These are phyloP conservation scores for Cataglyphis altisquamis DNA, from an alignment of 2,888 invertebrate genomes.

Conservation along the genomic window DNA sequence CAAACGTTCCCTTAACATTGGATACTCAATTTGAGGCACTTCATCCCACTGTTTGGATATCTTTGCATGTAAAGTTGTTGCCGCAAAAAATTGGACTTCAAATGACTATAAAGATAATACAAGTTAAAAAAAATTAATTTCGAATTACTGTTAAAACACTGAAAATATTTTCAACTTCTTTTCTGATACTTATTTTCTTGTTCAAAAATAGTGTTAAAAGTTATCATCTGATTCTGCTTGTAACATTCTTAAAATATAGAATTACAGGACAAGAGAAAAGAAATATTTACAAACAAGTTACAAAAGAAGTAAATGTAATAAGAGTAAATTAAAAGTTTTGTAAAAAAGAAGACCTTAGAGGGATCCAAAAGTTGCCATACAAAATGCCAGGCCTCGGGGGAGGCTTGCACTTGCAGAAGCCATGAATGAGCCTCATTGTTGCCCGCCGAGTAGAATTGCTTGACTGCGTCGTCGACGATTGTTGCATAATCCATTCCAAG, in stretches of 20 bases:
- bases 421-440: slow-evolving; percentile 94
- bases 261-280: background rate
- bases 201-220: background rate
- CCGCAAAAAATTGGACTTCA: slow-evolving; percentile 98
- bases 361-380: slow-evolving; percentile 95
- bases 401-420: slow-evolving; percentile 94
- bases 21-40: slow-evolving; percentile 93
- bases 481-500: slow-evolving; percentile 82
- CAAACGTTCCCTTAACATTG: slow-evolving; percentile 92
- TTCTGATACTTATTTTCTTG: background rate
- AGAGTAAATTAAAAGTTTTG: slow-evolving; percentile 43
- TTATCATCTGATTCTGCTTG: background rate
- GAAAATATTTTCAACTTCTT: background rate
- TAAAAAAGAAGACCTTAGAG: slow-evolving; percentile 89
- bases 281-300: background rate
- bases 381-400: slow-evolving; percentile 96
- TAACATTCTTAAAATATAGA: background rate
- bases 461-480: slow-evolving; percentile 86
- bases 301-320: background rate
- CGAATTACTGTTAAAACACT: background rate
- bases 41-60: slow-evolving; percentile 95
- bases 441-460: slow-evolving; percentile 88
- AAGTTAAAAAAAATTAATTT: background rate
- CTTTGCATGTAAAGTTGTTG: slow-evolving; percentile 95
- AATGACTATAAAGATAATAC: slow-evolving; percentile 85